These are phyloP conservation scores for Tinea trinotella DNA, from an alignment of 2,888 invertebrate genomes.

Conservation along the genomic window DNA sequence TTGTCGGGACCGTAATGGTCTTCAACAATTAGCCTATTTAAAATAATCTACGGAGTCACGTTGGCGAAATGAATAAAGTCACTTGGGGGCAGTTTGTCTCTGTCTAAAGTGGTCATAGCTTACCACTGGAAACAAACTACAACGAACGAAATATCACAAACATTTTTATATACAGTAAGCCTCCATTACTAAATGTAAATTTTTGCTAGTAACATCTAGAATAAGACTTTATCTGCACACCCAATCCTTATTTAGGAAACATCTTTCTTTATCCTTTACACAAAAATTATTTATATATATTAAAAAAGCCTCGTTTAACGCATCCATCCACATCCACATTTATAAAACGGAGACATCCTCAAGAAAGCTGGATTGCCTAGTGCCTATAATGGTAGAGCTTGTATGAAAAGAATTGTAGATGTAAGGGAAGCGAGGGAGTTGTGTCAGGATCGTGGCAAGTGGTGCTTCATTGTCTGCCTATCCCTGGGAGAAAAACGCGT, in stretches of 20 bases:
- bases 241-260: neutral
- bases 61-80: slow-evolving; percentile 3
- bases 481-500: no score
- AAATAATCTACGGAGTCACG: slow-evolving; percentile 8
- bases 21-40: neutral
- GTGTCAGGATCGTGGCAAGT: no score
- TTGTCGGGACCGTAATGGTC: neutral
- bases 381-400: no score
- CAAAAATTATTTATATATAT: neutral
- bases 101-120: slow-evolving; percentile 6
- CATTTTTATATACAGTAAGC: neutral
- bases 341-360: no score
- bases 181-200: neutral
- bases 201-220: neutral
- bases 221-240: no score
- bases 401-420: no score
- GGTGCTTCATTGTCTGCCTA: no score
- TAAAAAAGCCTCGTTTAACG: neutral
- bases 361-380: no score
- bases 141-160: neutral
- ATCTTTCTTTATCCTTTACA: neutral
- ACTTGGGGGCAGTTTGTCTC: neutral
- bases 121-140: neutral
- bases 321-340: no score
- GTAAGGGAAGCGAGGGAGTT: no score